phyloP scores from a whole-genome alignment of 2,888 invertebrate genomes.

The Tinea pellionella region DNA sequence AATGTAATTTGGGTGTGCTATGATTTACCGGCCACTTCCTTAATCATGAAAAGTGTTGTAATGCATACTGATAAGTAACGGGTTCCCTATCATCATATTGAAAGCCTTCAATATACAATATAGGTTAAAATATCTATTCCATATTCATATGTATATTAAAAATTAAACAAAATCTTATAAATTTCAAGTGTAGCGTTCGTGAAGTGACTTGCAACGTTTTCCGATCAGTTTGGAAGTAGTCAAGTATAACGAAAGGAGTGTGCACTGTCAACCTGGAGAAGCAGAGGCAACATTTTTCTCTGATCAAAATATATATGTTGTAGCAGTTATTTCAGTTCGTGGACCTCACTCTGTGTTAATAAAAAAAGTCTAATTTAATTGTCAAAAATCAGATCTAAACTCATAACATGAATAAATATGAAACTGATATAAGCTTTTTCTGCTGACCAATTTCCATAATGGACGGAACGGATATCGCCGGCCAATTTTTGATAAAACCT shows the following conservation, averaged over 20 bases:
- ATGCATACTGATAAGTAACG: conserved; percentile 20
- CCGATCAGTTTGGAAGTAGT: too few species aligned
- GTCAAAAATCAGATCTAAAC: background rate
- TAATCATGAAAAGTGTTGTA: conserved; percentile 42
- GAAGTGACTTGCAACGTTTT: too few species aligned
- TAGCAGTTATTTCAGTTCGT: too few species aligned
- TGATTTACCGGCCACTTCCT: conserved; percentile 43
- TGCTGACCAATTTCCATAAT: conserved; percentile 49
- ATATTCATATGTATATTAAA: too few species aligned
- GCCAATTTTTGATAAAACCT: conserved; percentile 29
- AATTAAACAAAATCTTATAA: background rate
- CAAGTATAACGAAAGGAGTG: too few species aligned
- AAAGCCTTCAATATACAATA: background rate
- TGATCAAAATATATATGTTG: too few species aligned
- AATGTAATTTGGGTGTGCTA: conserved; percentile 33
- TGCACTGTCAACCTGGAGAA: too few species aligned
- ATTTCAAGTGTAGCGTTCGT: too few species aligned
- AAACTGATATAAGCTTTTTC: conserved; percentile 6
- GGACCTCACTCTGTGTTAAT: background rate
- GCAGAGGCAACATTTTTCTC: too few species aligned
- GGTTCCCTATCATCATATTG: conserved; percentile 9
- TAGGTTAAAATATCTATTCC: background rate
- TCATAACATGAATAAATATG: conserved; percentile 12
- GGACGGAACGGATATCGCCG: conserved; percentile 40
- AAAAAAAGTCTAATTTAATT: background rate